These are phyloP conservation scores for Tribolium freemani DNA, from an alignment of 2,888 invertebrate species.

Conservation along the genomic window DNA sequence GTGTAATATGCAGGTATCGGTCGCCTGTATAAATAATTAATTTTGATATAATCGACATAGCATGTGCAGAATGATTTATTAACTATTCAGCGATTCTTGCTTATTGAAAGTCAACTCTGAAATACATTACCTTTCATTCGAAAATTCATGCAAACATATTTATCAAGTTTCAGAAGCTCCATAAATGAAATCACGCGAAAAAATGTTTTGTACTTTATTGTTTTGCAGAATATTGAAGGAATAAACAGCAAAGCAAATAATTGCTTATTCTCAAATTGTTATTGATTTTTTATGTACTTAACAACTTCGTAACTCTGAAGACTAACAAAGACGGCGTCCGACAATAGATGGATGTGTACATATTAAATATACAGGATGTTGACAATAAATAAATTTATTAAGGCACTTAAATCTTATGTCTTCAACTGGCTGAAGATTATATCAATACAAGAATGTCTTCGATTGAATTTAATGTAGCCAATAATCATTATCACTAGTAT, in stretches of 20 bases:
- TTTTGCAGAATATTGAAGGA: neutral
- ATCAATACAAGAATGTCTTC: neutral
- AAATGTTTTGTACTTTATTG: neutral
- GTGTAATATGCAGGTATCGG: neutral
- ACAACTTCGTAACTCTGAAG: constrained; percentile 1
- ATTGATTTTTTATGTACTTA: constrained; percentile 1
- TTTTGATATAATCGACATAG: neutral
- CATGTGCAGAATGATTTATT: neutral
- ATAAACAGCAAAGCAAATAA: neutral
- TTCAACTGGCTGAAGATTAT: neutral
- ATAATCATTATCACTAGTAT: neutral
- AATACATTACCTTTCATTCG: neutral
- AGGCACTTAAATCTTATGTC: neutral
- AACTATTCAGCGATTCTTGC: neutral
- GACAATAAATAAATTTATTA: constrained; percentile 1
- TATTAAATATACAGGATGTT: neutral
- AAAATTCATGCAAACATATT: no score
- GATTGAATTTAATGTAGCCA: neutral
- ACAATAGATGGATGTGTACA: constrained; percentile 1
- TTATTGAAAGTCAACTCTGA: neutral
- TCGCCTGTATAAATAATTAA: neutral
- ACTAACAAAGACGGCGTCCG: neutral
- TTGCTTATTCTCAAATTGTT: neutral
- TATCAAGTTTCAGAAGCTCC: no score
- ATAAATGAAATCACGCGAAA: no score